Conservation (phyloP, 2,888 invertebrate species). For the Patella depressa region DNA sequence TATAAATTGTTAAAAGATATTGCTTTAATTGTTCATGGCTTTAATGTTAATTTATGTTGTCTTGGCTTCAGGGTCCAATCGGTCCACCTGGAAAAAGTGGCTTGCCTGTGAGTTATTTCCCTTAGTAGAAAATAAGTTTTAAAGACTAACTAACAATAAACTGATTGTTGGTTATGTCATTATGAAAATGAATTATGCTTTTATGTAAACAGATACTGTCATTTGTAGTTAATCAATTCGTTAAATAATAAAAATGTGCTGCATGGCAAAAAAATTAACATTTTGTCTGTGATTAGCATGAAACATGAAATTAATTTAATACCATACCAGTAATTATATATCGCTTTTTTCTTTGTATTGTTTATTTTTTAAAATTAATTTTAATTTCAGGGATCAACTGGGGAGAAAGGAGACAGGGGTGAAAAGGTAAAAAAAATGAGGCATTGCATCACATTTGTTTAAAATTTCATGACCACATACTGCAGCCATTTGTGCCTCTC, state of each 20-base stretch:
- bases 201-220: too few relatives aligned
- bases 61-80: conserved; percentile 37
- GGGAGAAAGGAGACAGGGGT: conserved; percentile 49
- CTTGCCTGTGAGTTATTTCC: conserved; percentile 30
- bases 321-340: neutral
- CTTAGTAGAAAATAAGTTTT: neutral
- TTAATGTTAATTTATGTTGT: conserved; percentile 3
- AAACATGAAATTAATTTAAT: neutral
- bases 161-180: neutral
- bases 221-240: too few relatives aligned
- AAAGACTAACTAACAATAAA: neutral
- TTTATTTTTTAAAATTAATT: too few relatives aligned
- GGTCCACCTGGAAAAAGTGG: conserved; percentile 40
- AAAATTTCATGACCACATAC: too few relatives aligned
- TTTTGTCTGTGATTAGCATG: neutral
- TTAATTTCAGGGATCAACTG: conserved; percentile 43
- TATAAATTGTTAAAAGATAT: too few relatives aligned
- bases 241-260: too few relatives aligned
- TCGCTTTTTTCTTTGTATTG: too few relatives aligned
- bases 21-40: too few relatives aligned
- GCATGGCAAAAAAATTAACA: neutral
- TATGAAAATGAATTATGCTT: too few relatives aligned
- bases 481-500: too few relatives aligned
- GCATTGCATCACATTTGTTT: too few relatives aligned
- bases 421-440: conserved; percentile 36